Evolutionary conservation across 1,140 invertebrate species (phyloP).

Genomic region (Drosophila watanabei): DNA sequence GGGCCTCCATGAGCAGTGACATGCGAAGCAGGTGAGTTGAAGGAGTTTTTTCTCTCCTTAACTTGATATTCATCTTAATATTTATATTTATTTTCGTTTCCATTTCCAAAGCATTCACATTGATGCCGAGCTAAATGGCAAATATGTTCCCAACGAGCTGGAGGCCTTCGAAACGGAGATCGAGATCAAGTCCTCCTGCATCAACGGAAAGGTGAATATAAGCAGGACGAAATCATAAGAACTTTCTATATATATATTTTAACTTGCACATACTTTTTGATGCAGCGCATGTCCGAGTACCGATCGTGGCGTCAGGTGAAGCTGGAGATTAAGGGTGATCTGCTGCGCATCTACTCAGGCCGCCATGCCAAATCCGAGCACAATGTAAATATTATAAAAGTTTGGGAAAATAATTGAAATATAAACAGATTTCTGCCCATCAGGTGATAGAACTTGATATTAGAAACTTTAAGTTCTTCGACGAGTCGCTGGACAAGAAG

Average conservation of each 20-base stretch:
- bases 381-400: conserved; percentile 58
- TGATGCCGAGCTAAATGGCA: conserved; percentile 79
- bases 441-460: conserved; percentile 85
- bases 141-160: conserved; percentile 82
- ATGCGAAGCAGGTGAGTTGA: conserved; percentile 73
- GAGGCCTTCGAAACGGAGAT: conserved; percentile 84
- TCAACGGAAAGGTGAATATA: conserved; percentile 81
- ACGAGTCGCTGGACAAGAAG: conserved; percentile 83
- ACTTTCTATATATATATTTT: too few species aligned
- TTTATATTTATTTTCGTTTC: too few species aligned
- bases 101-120: conserved; percentile 71
- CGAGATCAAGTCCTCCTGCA: conserved; percentile 84
- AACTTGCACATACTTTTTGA: neutral
- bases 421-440: neutral
- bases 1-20: conserved; percentile 80
- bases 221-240: neutral
- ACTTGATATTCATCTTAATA: too few species aligned
- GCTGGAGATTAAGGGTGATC: conserved; percentile 81
- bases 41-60: neutral
- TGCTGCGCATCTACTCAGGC: conserved; percentile 80
- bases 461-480: conserved; percentile 83
- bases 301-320: conserved; percentile 85
- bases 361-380: conserved; percentile 80
- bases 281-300: conserved; percentile 81
- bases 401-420: neutral